These are phyloP conservation scores for Grammomys dolichurus DNA, from an alignment of 2,113 vertebrate genomes.

Conservation along the genomic window DNA sequence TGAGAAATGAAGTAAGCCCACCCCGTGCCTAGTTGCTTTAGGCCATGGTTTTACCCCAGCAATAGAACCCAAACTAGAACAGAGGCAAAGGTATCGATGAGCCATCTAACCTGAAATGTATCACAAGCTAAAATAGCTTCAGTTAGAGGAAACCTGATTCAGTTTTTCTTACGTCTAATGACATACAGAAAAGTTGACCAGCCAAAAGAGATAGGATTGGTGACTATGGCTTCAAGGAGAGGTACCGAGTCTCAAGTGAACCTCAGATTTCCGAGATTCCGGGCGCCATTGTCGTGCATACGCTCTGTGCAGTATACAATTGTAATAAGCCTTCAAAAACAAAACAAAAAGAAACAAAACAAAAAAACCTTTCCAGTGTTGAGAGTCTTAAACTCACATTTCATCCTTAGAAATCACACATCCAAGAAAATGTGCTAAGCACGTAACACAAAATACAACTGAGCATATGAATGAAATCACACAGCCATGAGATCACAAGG, in stretches of 20 bases:
- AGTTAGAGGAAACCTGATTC: neutral
- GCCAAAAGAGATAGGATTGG: neutral
- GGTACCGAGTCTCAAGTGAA: neutral
- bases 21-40: neutral
- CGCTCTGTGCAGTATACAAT: neutral
- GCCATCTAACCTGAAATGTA: neutral
- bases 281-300: neutral
- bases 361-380: neutral
- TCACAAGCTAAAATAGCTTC: neutral
- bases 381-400: constrained; percentile 1
- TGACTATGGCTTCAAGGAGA: constrained; percentile 21
- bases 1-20: neutral
- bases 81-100: neutral
- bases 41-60: neutral
- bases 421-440: neutral
- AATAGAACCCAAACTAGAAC: neutral
- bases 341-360: neutral
- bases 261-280: constrained; percentile 28
- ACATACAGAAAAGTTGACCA: neutral
- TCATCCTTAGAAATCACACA: neutral
- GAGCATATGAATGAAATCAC: neutral
- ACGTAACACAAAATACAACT: neutral
- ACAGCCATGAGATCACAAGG: too few relatives aligned
- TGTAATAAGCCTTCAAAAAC: constrained; percentile 12
- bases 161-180: neutral